These are phyloP conservation scores for Dasysyrphus albostriatus DNA, from an alignment of 2,888 invertebrate species.

Conservation along the genomic window DNA sequence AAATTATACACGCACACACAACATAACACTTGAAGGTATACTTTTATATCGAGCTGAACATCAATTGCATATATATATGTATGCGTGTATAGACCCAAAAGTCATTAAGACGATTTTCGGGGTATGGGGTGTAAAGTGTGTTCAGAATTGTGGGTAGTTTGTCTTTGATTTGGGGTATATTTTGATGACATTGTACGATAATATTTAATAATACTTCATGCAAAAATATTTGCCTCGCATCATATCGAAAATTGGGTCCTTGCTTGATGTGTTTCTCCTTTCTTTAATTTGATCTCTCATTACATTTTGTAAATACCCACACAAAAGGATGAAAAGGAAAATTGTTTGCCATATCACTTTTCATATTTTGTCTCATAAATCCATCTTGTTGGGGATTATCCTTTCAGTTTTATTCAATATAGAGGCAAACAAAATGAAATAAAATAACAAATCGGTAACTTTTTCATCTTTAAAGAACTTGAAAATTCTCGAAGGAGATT, in stretches of 20 bases:
- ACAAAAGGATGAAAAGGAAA: constrained; percentile 33
- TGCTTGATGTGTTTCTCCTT: neutral
- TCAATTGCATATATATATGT: constrained; percentile 64
- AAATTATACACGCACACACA: constrained; percentile 37
- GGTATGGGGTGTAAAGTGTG: constrained; percentile 1
- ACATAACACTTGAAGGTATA: neutral
- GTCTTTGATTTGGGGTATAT: neutral
- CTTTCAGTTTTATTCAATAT: constrained; percentile 22
- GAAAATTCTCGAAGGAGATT: constrained; percentile 5
- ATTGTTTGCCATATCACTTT: constrained; percentile 46
- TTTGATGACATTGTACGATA: neutral
- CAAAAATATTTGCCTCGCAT: neutral
- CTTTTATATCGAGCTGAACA: neutral
- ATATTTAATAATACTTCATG: constrained; percentile 1
- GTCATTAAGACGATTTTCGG: constrained; percentile 69
- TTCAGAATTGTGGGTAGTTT: constrained; percentile 1
- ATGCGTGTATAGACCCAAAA: constrained; percentile 42
- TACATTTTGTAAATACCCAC: too few species aligned
- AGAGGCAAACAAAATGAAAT: neutral
- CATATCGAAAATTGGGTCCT: neutral
- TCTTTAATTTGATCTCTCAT: neutral
- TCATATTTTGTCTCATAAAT: constrained; percentile 52
- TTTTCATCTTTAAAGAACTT: neutral
- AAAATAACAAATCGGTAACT: neutral
- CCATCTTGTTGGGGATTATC: constrained; percentile 50